These are phyloP conservation scores for Delia radicum DNA, from an alignment of 1,140 invertebrate species.

Conservation along the genomic window DNA sequence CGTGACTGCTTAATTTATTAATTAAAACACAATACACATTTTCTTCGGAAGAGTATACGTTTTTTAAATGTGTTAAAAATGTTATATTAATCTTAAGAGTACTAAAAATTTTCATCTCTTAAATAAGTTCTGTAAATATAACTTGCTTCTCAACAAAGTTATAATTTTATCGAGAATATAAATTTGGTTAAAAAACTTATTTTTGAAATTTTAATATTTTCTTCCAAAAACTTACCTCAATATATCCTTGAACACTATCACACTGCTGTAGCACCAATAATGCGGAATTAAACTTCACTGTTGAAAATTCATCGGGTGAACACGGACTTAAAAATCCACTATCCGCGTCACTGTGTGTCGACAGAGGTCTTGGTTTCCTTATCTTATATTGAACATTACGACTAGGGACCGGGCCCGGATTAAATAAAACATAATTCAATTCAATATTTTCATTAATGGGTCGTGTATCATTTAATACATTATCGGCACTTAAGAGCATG, in stretches of 20 bases:
- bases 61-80: too few species aligned
- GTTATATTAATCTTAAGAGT: too few species aligned
- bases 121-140: too few species aligned
- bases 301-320: conserved; percentile 44
- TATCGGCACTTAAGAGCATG: conserved; percentile 31
- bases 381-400: conserved; percentile 54
- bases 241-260: conserved; percentile 53
- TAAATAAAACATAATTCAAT: conserved; percentile 53
- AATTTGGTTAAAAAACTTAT: neutral
- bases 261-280: conserved; percentile 54
- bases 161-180: too few species aligned
- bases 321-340: conserved; percentile 54
- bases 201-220: neutral
- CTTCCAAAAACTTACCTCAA: conserved; percentile 48
- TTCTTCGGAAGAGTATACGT: too few species aligned
- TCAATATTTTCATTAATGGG: conserved; percentile 50
- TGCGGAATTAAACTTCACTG: conserved; percentile 43
- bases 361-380: conserved; percentile 45
- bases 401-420: conserved; percentile 53
- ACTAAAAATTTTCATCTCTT: too few species aligned
- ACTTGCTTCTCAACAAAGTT: too few species aligned
- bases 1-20: too few species aligned
- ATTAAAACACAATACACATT: too few species aligned
- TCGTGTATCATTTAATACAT: conserved; percentile 35
- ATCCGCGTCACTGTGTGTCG: conserved; percentile 54